Conservation (phyloP, 2,888 invertebrate species). For the Machimus rusticus region DNA sequence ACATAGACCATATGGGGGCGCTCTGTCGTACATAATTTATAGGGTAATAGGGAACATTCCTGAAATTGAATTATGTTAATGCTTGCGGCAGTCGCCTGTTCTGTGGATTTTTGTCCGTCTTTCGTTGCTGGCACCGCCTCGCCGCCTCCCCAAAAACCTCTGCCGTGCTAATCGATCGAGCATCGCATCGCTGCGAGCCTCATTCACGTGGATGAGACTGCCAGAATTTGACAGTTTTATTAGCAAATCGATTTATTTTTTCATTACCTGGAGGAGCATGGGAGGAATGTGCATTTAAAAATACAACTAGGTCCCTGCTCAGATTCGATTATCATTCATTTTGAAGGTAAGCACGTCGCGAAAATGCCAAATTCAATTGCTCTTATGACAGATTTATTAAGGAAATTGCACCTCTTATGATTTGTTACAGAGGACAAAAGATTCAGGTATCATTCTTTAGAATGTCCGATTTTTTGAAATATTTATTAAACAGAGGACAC, state of each 20-base stretch:
- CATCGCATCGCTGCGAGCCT: background rate
- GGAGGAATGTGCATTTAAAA: background rate
- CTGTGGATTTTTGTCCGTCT: background rate
- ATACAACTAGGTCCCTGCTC: background rate
- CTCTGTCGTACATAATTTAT: slow-evolving; percentile 45
- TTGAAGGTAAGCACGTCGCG: background rate
- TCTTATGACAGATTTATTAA: background rate
- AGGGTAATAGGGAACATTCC: slow-evolving; percentile 28
- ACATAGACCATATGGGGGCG: slow-evolving; percentile 2
- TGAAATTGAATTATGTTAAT: slow-evolving; percentile 46
- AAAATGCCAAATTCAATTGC: background rate
- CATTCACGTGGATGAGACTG: slow-evolving; percentile 1
- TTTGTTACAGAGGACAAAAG: background rate
- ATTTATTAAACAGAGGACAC: background rate
- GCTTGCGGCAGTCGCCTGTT: slow-evolving; percentile 39
- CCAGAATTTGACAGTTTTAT: slow-evolving; percentile 10
- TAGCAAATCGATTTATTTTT: slow-evolving; percentile 18
- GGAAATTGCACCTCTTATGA: background rate
- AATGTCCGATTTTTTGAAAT: background rate
- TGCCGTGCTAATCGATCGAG: slow-evolving; percentile 6
- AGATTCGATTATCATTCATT: background rate
- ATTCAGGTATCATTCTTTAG: background rate
- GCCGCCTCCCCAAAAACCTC: background rate
- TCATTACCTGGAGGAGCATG: background rate
- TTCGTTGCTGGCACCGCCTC: background rate